A percentile compares a stretch with the other conserved stretches of the same genome.
Evolutionary conservation across 2,113 vertebrate species (phyloP).

Genomic region (Syngnathus scovelli): DNA sequence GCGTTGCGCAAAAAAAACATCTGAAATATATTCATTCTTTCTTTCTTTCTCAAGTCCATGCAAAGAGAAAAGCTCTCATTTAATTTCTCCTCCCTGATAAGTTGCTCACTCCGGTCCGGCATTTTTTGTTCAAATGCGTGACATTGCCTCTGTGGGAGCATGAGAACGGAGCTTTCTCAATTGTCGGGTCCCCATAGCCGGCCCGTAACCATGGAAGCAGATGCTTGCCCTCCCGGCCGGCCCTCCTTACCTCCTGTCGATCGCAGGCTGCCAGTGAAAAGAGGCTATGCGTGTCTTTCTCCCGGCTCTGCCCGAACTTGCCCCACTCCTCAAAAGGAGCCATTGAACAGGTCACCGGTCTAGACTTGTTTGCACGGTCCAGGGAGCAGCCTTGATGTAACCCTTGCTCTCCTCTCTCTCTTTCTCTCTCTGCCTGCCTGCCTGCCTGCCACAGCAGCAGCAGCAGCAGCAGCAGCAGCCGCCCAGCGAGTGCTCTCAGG

Average conservation of each 20-base stretch:
- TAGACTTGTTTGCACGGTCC: constrained; percentile 94
- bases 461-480: constrained; percentile 78
- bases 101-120: constrained; percentile 78
- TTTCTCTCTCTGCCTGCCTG: constrained; percentile 68
- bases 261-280: constrained; percentile 90
- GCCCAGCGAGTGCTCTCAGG: too few species aligned
- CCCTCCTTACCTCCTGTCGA: constrained; percentile 98
- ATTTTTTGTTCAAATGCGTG: constrained; percentile 82
- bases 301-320: constrained; percentile 90
- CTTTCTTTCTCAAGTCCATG: constrained; percentile 51
- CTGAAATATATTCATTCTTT: constrained; percentile 34
- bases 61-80: neutral
- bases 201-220: constrained; percentile 99
- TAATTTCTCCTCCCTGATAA: constrained; percentile 68
- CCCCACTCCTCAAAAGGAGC: constrained; percentile 90
- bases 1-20: constrained; percentile 55
- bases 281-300: constrained; percentile 86
- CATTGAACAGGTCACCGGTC: constrained; percentile 95
- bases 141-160: constrained; percentile 89
- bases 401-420: constrained; percentile 89
- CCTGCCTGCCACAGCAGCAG: constrained; percentile 76
- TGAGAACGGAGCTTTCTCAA: constrained; percentile 92
- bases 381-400: constrained; percentile 96
- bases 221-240: constrained; percentile 86
- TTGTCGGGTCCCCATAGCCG: constrained; percentile 92